Percentiles rank a stretch among this genome's conserved stretches.
These are phyloP conservation scores for Drosophila ustulata DNA, from an alignment of 2,888 invertebrate species.

Conservation along the genomic window DNA sequence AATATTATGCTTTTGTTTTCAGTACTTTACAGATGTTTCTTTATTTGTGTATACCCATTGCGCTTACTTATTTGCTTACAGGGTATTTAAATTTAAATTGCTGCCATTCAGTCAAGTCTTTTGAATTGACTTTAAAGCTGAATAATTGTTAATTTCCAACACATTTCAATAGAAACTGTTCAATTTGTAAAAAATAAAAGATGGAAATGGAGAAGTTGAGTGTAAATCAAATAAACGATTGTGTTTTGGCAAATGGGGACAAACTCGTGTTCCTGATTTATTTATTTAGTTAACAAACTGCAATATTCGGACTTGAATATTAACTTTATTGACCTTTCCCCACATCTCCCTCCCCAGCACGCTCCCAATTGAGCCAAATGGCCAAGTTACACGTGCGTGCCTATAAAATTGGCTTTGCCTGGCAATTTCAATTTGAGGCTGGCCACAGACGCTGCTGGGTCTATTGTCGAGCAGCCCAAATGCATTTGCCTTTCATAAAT, in stretches of 20 bases:
- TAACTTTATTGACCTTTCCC: slow-evolving; percentile 29
- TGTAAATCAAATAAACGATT: slow-evolving; percentile 14
- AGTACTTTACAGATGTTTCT: background rate
- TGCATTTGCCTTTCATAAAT: slow-evolving; percentile 74
- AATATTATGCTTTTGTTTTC: no score
- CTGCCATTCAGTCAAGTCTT: slow-evolving; percentile 1
- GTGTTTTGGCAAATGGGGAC: slow-evolving; percentile 8
- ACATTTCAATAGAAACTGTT: slow-evolving; percentile 11
- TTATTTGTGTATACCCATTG: background rate
- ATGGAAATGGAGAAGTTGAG: background rate
- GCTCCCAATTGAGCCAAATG: slow-evolving; percentile 29
- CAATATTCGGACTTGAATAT: slow-evolving; percentile 25
- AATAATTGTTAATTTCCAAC: slow-evolving; percentile 29
- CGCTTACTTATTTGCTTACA: background rate
- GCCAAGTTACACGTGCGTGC: slow-evolving; percentile 61
- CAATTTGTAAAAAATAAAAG: background rate
- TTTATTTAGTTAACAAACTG: slow-evolving; percentile 23
- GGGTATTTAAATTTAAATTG: background rate
- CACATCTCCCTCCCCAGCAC: background rate
- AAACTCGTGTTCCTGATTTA: slow-evolving; percentile 18
- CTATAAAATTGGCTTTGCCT: slow-evolving; percentile 59
- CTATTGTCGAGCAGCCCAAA: slow-evolving; percentile 56
- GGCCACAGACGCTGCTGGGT: slow-evolving; percentile 46
- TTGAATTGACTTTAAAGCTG: slow-evolving; percentile 7
- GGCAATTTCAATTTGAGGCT: slow-evolving; percentile 61